Conservation (phyloP, 2,113 vertebrate genomes). For the Chiloscyllium plagiosum region DNA sequence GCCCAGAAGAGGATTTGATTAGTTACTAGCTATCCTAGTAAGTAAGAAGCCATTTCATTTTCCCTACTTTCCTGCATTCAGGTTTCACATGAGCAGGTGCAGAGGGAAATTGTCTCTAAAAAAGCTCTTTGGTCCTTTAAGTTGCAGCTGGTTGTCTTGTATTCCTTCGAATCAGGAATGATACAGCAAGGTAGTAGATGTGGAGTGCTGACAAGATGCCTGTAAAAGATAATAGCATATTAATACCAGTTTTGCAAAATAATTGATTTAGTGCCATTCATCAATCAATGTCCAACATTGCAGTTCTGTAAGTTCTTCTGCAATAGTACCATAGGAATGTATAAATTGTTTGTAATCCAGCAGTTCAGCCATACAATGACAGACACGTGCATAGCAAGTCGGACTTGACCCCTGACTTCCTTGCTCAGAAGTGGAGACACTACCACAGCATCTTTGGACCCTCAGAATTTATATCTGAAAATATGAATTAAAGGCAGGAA, state of each 20-base stretch:
- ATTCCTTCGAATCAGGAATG: too few relatives aligned
- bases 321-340: too few relatives aligned
- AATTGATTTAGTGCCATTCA: not conserved
- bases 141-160: not conserved
- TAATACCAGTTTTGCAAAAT: not conserved
- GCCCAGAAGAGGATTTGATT: not conserved
- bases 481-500: too few relatives aligned
- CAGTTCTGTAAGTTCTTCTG: not conserved
- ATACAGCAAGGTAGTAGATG: not conserved
- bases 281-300: not conserved
- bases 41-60: not conserved
- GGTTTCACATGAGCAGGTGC: not conserved
- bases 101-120: not conserved
- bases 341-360: too few relatives aligned
- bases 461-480: too few relatives aligned
- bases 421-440: too few relatives aligned
- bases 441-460: too few relatives aligned
- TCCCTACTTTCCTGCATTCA: not conserved
- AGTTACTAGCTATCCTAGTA: not conserved
- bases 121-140: not conserved
- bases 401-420: too few relatives aligned
- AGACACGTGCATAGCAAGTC: too few relatives aligned
- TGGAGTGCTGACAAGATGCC: not conserved
- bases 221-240: not conserved
- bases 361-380: too few relatives aligned